Evolutionary conservation across 2,113 vertebrate genomes (phyloP), one percentile per base, ranked within the genome.

Genomic region (Pelvicachromis taeniatus): DNA sequence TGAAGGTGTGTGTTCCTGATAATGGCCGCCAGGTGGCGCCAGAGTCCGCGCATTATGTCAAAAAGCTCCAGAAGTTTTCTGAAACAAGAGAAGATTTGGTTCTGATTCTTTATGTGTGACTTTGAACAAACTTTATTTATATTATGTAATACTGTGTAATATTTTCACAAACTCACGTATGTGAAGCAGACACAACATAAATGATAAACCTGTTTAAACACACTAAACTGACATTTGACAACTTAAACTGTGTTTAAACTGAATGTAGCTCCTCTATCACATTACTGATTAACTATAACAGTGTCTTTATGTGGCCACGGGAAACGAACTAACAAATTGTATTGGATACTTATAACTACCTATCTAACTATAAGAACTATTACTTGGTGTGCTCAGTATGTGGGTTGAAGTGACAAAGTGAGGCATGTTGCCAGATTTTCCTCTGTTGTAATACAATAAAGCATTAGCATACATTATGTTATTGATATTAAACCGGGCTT

Each of bases 21-120:
- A 35, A 3, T 55, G 9, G 0, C 13, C 92, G 1, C 88, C 81
- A 4, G 93, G 77, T 87, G 85, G 65, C 88, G 88, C 88, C 91
- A 91, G 38, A 93, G 89, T 12, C 86, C 85, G 19, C 4, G 14
- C 63, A 78, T 81, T 42, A 56, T 56, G 19, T 55, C 17, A 70
- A 45, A 56, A 19, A 23, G 7, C 2, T 6, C 4, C 16, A 16
- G 42, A 55, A 3, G 17, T 19, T 19, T 75, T 75, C 42, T 19
- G 68, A 50, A 75, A 50, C 2, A 19, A 16, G 42, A 8, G 9
- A 50, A 73, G 2, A 31, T 50, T 50, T 31, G 26, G 8, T 45
- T 70, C 3, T 45, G 13, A 8, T 70, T 70, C n/a, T 26, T 26
- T 17, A 4, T 10, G 21, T 48, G 65, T 48, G 6, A 50, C 21